Evolutionary conservation across 2,888 invertebrate species (phyloP), one percentile per base, ranked within the genome.

Genomic region (Diaprepes abbreviatus): DNA sequence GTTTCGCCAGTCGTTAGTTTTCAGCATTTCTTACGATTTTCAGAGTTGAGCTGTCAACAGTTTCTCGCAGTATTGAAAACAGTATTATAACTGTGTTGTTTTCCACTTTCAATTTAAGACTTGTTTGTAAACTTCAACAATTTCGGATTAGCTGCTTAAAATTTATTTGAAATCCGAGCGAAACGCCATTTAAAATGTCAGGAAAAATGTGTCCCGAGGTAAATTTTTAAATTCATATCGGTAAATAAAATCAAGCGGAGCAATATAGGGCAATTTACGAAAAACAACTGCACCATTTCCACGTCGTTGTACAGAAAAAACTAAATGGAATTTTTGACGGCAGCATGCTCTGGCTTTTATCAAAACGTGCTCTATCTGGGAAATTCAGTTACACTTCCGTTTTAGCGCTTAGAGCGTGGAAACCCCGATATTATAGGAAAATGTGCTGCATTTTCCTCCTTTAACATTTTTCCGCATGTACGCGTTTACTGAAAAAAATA

Each of bases 361-460:
- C 66, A 58, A 40, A 52, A 52, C 66, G 66, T 66, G 66, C 59
- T 59, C 59, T 66, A 66, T 66, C 66, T 59, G 59, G 38, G 14
- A 58, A 66, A 66, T 66, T 66, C 66, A 66, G 66, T 66, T 66
- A 66, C 66, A 66, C 59, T 66, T 66, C 66, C 66, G 50, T 66
- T 66, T 38, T 38, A 33, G 33, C 36, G 59, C 55, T 54, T 64
- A 64, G 17, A 64, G 9, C 21, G 64, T 55, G 64, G 55, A 64
- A 64, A 40, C 45, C 48, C n/a, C 31, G 33, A 64, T 45, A 55
- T 64, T 55, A 55, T 64, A 64, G 55, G 64, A 55, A 64, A 64
- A 64, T 64, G 45, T 55, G 64, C 16, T 52, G 40, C 52, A 63
- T 63, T 38, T 21, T 36, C 14, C 12, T 54, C 36, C 36, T 55